Percentiles rank a stretch among this genome's conserved stretches.
These are phyloP conservation scores for Drosophila subobscura DNA, from an alignment of 1,140 invertebrate species.

Conservation along the genomic window DNA sequence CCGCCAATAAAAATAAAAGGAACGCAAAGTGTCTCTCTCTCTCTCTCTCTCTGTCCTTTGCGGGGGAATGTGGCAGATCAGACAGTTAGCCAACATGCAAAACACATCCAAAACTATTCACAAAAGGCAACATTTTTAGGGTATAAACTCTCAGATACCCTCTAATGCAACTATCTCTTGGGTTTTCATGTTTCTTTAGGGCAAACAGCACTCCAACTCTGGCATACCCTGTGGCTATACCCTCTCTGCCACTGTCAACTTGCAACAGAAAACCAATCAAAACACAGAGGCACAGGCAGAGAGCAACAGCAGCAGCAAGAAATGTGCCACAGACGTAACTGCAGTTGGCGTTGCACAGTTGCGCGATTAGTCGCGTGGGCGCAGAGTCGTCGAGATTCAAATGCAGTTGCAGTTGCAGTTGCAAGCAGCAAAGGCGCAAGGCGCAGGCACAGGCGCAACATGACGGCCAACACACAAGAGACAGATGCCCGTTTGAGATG, in stretches of 20 bases:
- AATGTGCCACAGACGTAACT: constrained; percentile 73
- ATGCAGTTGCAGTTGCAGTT: constrained; percentile 28
- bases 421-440: neutral
- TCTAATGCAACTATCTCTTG: no score
- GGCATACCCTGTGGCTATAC: constrained; percentile 15
- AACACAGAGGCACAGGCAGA: constrained; percentile 20
- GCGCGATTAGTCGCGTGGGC: constrained; percentile 52
- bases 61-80: constrained; percentile 10
- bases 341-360: constrained; percentile 68
- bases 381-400: constrained; percentile 25
- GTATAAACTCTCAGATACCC: no score
- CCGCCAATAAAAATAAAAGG: constrained; percentile 40
- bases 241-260: constrained; percentile 22
- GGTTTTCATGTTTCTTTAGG: constrained; percentile 11
- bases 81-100: constrained; percentile 73
- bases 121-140: neutral
- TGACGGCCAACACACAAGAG: constrained; percentile 71
- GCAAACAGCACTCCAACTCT: constrained; percentile 9
- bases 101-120: constrained; percentile 29
- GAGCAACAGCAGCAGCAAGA: constrained; percentile 44
- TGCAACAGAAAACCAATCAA: constrained; percentile 64
- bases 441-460: constrained; percentile 77
- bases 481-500: constrained; percentile 69
- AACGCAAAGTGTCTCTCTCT: constrained; percentile 61
- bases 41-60: no score